phyloP scores from a whole-genome alignment of 2,113 vertebrate species.

The Poeciliopsis occidentalis region DNA sequence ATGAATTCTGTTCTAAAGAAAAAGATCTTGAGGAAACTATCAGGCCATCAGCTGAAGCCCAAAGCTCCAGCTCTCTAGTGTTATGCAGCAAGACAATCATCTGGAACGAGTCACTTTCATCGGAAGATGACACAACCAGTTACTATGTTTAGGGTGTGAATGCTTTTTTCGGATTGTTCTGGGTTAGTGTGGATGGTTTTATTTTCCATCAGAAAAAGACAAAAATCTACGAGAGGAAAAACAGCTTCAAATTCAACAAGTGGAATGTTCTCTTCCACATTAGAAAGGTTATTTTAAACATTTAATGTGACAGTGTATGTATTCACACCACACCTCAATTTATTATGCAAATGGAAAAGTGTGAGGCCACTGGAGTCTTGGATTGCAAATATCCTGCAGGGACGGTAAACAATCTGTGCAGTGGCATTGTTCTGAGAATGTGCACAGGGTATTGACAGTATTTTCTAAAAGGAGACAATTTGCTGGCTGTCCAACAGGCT shows the following conservation, averaged over 20 bases:
- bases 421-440: conserved; percentile 60
- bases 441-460: conserved; percentile 55
- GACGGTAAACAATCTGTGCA: conserved; percentile 48
- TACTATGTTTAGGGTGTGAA: neutral
- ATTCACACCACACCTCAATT: conserved; percentile 8
- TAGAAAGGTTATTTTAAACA: neutral
- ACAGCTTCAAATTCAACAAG: conserved; percentile 4
- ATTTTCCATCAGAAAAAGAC: neutral
- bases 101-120: neutral
- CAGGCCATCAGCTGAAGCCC: too few species aligned
- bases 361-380: conserved; percentile 30
- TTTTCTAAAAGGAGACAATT: conserved; percentile 65
- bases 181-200: neutral
- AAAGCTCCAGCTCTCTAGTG: neutral
- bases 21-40: too few species aligned
- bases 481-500: conserved; percentile 56
- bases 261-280: neutral
- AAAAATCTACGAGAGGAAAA: neutral
- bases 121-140: neutral
- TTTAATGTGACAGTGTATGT: neutral
- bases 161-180: neutral
- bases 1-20: too few species aligned
- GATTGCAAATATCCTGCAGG: conserved; percentile 47
- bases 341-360: conserved; percentile 28
- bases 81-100: neutral